Evolutionary conservation across 2,888 invertebrate genomes (phyloP).

Genomic region (Pantelozetes paolii): DNA sequence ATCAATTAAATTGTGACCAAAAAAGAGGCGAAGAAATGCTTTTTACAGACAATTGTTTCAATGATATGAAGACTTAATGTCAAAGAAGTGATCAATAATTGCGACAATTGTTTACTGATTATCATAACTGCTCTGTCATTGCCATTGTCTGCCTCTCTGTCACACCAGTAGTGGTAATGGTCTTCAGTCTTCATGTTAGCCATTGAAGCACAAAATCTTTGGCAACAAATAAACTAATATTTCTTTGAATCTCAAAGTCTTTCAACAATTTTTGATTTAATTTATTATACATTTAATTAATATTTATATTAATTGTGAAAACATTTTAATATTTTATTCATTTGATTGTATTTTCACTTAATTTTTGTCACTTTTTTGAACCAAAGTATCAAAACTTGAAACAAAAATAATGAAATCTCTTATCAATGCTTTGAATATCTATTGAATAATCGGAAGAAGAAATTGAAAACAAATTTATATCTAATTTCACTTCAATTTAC

Average conservation of each 20-base stretch:
- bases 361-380: neutral
- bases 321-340: neutral
- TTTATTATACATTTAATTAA: neutral
- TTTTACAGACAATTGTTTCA: too few relatives aligned
- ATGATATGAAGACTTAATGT: too few relatives aligned
- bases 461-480: neutral
- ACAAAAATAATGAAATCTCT: neutral
- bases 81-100: neutral
- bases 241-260: neutral
- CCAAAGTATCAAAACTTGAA: conserved; percentile 6
- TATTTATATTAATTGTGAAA: neutral
- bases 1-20: too few relatives aligned
- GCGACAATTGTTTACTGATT: neutral
- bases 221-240: neutral
- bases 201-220: too few relatives aligned
- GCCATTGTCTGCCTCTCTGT: too few relatives aligned
- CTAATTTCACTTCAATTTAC: neutral
- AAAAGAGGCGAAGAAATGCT: too few relatives aligned
- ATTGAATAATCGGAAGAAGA: neutral
- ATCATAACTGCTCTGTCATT: neutral
- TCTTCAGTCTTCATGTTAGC: too few relatives aligned
- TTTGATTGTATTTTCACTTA: too few relatives aligned
- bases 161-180: too few relatives aligned
- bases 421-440: too few relatives aligned
- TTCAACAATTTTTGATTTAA: neutral